Evolutionary conservation across 2,888 invertebrate species (phyloP).

Genomic region (Lycia hirtaria): DNA sequence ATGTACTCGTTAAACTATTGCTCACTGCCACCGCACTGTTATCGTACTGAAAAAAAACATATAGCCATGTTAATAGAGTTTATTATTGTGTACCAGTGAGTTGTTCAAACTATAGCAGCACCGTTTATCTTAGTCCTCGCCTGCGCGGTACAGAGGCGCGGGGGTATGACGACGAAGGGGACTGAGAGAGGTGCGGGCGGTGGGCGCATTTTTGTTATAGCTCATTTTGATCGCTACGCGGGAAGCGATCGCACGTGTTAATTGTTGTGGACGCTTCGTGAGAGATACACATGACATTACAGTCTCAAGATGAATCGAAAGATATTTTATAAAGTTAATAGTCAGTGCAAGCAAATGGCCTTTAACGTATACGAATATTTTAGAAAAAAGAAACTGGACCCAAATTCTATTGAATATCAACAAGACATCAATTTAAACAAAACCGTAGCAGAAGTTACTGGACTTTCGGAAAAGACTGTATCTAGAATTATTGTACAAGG

Average conservation of each 20-base stretch:
- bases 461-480: constrained; percentile 27
- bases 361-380: constrained; percentile 7
- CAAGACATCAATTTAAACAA: constrained; percentile 22
- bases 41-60: constrained; percentile 66
- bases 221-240: too few relatives aligned
- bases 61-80: not conserved
- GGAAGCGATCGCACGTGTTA: too few relatives aligned
- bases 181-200: too few relatives aligned
- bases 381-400: constrained; percentile 8
- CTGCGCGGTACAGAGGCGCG: too few relatives aligned
- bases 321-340: too few relatives aligned
- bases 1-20: constrained; percentile 73
- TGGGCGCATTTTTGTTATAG: too few relatives aligned
- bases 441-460: constrained; percentile 28
- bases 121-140: not conserved
- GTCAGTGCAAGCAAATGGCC: too few relatives aligned
- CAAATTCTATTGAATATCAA: constrained; percentile 18
- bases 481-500: constrained; percentile 18
- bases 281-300: too few relatives aligned
- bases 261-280: too few relatives aligned
- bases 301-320: too few relatives aligned
- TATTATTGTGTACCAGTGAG: not conserved
- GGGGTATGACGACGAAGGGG: too few relatives aligned
- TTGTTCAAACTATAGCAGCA: not conserved
- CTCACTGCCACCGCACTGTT: constrained; percentile 70